Evolutionary conservation across 1,140 invertebrate genomes (phyloP).

Genomic region (Microplitis mediator): DNA sequence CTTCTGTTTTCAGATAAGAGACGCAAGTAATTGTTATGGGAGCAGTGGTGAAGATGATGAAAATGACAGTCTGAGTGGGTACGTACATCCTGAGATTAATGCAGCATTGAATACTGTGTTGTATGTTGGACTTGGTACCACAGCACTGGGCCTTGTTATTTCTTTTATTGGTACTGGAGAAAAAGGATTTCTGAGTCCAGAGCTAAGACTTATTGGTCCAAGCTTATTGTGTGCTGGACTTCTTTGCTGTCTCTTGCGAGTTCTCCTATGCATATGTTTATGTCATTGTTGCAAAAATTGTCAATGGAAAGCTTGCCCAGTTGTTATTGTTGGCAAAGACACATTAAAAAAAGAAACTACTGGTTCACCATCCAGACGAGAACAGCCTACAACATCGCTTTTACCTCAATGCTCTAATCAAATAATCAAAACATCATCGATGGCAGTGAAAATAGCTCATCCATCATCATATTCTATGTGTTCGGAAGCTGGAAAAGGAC

Average conservation of each 20-base stretch:
- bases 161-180: slow-evolving; percentile 89
- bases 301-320: slow-evolving; percentile 47
- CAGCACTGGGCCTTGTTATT: slow-evolving; percentile 81
- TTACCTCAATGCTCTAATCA: slow-evolving; percentile 14
- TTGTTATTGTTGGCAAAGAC: slow-evolving; percentile 41
- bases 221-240: slow-evolving; percentile 70
- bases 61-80: slow-evolving; percentile 49
- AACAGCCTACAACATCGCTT: slow-evolving; percentile 29
- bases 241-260: slow-evolving; percentile 67
- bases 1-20: slow-evolving; percentile 69
- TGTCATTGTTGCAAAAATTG: slow-evolving; percentile 63
- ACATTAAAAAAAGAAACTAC: slow-evolving; percentile 40
- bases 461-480: slow-evolving; percentile 37
- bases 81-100: slow-evolving; percentile 64
- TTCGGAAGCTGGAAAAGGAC: slow-evolving; percentile 36
- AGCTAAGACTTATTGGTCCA: slow-evolving; percentile 82
- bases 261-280: slow-evolving; percentile 68
- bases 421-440: slow-evolving; percentile 5
- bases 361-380: slow-evolving; percentile 19
- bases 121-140: slow-evolving; percentile 82
- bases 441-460: not conserved
- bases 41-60: slow-evolving; percentile 70
- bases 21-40: slow-evolving; percentile 72
- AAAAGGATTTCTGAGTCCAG: slow-evolving; percentile 85
- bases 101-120: slow-evolving; percentile 77